Evolutionary conservation across 2,797 vertebrate species (phyloP).

Genomic region (Eulemur coronatus): DNA sequence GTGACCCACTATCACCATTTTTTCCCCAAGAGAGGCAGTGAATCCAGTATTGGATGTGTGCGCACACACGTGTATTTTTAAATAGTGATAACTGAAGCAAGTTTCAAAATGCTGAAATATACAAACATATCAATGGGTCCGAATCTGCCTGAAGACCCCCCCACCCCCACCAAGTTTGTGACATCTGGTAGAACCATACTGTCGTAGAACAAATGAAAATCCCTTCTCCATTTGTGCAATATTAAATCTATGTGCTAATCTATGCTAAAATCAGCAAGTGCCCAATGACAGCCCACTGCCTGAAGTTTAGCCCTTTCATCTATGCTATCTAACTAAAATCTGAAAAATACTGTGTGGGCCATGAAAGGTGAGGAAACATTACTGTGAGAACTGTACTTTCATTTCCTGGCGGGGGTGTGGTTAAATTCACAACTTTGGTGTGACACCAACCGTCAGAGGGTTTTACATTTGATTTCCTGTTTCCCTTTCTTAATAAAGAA

Average conservation of each 20-base stretch:
- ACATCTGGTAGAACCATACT: not conserved
- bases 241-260: not conserved
- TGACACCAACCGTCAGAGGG: constrained; percentile 69
- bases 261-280: constrained; percentile 3
- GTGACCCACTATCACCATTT: not conserved
- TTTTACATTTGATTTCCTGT: constrained; percentile 80
- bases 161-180: not conserved
- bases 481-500: constrained; percentile 82
- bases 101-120: not conserved
- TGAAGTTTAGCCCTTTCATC: constrained; percentile 60
- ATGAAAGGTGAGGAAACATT: constrained; percentile 55
- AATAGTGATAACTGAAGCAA: not conserved
- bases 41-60: not conserved
- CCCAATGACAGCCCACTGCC: constrained; percentile 29
- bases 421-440: constrained; percentile 68
- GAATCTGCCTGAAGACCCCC: not conserved
- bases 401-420: constrained; percentile 78
- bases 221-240: not conserved
- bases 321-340: constrained; percentile 63
- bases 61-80: not conserved
- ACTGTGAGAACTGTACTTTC: constrained; percentile 73
- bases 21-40: not conserved
- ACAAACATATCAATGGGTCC: not conserved
- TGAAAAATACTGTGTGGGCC: constrained; percentile 73
- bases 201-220: not conserved